A percentile compares a stretch with the other conserved stretches of the same genome.
Evolutionary conservation across 2,113 vertebrate genomes (phyloP).

Genomic region (Anseranas semipalmata): DNA sequence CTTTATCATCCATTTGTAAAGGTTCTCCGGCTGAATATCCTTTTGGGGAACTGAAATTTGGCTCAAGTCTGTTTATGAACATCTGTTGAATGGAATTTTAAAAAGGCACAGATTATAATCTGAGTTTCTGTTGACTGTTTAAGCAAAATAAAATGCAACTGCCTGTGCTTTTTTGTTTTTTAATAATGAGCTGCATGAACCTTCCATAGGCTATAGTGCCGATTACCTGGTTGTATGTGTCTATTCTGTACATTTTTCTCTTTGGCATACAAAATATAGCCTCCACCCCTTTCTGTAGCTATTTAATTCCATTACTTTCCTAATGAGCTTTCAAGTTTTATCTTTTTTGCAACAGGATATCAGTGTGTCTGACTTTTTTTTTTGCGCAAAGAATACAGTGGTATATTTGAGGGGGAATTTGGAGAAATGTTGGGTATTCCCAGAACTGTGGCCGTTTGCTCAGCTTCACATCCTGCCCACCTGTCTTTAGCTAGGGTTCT

Average conservation of each 20-base stretch:
- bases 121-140: constrained; percentile 36
- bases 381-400: not conserved
- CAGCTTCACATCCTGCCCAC: constrained; percentile 19
- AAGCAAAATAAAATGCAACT: not conserved
- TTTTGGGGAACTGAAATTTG: constrained; percentile 64
- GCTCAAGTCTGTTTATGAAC: constrained; percentile 34
- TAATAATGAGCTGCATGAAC: not conserved
- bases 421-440: constrained; percentile 1
- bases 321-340: not conserved
- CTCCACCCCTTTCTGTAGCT: not conserved
- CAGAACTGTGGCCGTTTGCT: not conserved
- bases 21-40: constrained; percentile 46
- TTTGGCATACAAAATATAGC: not conserved
- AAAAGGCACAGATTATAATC: constrained; percentile 60
- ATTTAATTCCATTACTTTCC: not conserved
- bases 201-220: not conserved
- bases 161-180: not conserved
- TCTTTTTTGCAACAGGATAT: not conserved
- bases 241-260: not conserved
- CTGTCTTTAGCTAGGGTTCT: not conserved
- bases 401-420: not conserved
- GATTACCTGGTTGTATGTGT: not conserved
- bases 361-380: not conserved
- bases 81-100: constrained; percentile 66
- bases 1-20: constrained; percentile 57